Percentiles rank a stretch among this genome's conserved stretches.
phyloP scores from a whole-genome alignment of 2,113 vertebrate genomes.

The rat (Rattus norvegicus) region DNA sequence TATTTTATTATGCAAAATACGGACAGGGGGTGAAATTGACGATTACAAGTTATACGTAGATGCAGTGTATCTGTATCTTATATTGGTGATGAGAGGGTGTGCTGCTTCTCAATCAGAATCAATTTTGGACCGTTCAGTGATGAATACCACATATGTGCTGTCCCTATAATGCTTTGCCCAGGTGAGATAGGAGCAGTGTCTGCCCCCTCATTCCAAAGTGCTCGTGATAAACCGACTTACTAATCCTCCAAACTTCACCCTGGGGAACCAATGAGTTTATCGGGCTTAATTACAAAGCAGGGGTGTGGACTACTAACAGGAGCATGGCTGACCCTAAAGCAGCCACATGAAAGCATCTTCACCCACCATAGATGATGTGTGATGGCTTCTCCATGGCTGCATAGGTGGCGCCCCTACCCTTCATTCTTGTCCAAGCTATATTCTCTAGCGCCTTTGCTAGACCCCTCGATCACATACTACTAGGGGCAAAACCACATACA shows the following conservation, averaged over 20 bases:
- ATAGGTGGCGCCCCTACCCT: no score
- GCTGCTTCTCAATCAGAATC: slow-evolving; percentile 35
- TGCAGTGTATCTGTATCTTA: background rate
- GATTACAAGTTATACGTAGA: background rate
- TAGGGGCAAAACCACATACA: background rate
- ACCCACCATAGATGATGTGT: background rate
- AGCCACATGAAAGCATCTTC: background rate
- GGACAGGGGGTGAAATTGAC: background rate
- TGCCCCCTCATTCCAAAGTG: background rate
- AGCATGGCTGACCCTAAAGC: background rate
- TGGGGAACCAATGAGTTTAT: background rate
- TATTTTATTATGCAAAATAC: background rate
- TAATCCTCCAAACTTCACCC: background rate
- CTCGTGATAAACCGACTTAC: background rate
- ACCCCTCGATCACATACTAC: background rate
- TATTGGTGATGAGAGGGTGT: background rate
- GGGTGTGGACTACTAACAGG: background rate
- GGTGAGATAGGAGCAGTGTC: background rate
- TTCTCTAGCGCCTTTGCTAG: background rate
- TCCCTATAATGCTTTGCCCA: background rate
- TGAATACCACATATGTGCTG: background rate
- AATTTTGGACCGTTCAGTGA: background rate
- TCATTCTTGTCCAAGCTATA: background rate
- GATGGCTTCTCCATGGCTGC: background rate
- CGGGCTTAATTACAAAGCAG: background rate